Conservation (phyloP, 2,888 invertebrate genomes). For the Drosophila anomalata region DNA sequence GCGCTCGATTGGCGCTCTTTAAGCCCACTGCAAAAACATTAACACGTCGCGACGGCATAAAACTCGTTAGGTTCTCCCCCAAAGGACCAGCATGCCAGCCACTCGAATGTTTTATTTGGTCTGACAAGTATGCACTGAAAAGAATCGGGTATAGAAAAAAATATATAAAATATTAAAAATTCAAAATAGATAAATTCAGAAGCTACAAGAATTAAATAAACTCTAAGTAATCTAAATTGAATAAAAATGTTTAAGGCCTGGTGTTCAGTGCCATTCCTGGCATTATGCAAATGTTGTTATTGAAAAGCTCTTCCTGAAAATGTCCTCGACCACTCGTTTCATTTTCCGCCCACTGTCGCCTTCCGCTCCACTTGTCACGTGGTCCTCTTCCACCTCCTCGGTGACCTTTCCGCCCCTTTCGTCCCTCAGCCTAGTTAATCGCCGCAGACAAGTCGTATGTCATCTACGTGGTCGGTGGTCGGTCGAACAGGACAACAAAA, state of each 20-base stretch:
- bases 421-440: constrained; percentile 53
- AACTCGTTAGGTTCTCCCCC: constrained; percentile 52
- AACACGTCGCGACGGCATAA: constrained; percentile 66
- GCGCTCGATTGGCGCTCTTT: constrained; percentile 23
- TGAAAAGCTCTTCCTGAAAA: constrained; percentile 52
- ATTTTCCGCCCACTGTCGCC: constrained; percentile 9
- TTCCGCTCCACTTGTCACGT: constrained; percentile 31
- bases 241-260: no score
- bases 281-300: constrained; percentile 72
- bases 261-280: constrained; percentile 30
- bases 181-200: neutral
- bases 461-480: constrained; percentile 51
- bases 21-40: constrained; percentile 46
- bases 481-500: constrained; percentile 36
- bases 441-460: constrained; percentile 61
- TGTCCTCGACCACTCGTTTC: constrained; percentile 3
- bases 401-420: constrained; percentile 12
- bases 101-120: constrained; percentile 49
- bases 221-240: neutral
- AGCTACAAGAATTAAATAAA: no score
- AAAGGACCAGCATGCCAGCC: constrained; percentile 41
- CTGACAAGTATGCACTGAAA: constrained; percentile 21
- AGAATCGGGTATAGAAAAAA: neutral
- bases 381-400: constrained; percentile 10
- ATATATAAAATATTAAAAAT: neutral